These are phyloP conservation scores for Microctenopoma steveboyesi DNA, from an alignment of 2,797 vertebrate species.

Conservation along the genomic window DNA sequence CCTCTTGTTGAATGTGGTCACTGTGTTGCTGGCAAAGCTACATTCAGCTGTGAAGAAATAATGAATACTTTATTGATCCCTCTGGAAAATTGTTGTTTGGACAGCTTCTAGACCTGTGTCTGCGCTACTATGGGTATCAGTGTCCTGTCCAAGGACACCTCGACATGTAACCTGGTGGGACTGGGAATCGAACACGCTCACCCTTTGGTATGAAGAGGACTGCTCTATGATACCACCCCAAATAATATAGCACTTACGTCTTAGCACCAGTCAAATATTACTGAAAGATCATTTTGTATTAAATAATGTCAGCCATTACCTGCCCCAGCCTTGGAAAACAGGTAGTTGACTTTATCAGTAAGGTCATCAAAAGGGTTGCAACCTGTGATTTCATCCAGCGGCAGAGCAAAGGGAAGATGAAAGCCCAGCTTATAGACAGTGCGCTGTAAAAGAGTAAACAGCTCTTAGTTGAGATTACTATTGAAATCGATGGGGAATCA, in stretches of 20 bases:
- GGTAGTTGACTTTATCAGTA: conserved; percentile 44
- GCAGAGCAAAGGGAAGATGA: conserved; percentile 67
- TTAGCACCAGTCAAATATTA: conserved; percentile 48
- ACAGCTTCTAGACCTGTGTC: too few species aligned
- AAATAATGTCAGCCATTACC: conserved; percentile 50
- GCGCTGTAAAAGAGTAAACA: conserved; percentile 64
- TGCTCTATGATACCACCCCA: too few species aligned
- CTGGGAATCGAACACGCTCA: too few species aligned
- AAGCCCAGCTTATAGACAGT: conserved; percentile 68
- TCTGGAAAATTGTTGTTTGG: too few species aligned
- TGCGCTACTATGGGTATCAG: too few species aligned
- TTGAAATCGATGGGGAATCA: not conserved
- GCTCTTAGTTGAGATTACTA: not conserved
- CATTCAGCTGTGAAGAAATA: conserved; percentile 63
- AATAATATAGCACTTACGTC: not conserved
- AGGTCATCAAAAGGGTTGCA: conserved; percentile 45
- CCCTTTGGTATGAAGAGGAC: too few species aligned
- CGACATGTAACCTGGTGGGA: too few species aligned
- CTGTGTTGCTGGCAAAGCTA: conserved; percentile 42
- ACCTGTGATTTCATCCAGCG: conserved; percentile 55
- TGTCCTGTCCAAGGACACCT: too few species aligned
- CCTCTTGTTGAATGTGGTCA: conserved; percentile 73
- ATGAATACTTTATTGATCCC: too few species aligned
- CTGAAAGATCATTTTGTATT: not conserved
- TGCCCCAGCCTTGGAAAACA: conserved; percentile 65